Evolutionary conservation across 2,888 invertebrate genomes (phyloP).

Genomic region (Protonemura montana): DNA sequence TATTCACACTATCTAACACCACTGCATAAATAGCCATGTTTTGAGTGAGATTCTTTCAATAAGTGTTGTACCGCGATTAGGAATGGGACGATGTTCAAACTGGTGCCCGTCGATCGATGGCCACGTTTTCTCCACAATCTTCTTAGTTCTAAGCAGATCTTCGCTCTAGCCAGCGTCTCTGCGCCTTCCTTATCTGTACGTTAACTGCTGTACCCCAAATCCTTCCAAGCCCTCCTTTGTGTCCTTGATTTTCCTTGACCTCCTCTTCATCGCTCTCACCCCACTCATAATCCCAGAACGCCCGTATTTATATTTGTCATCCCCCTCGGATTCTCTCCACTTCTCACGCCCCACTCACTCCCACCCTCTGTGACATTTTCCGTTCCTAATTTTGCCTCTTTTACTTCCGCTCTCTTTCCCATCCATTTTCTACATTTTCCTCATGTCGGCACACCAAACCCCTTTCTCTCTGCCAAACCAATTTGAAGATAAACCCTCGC

Average conservation of each 20-base stretch:
- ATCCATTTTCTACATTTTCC: slow-evolving; percentile 4
- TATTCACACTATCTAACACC: background rate
- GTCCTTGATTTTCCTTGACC: background rate
- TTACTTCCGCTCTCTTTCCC: background rate
- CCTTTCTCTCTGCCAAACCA: slow-evolving; percentile 12
- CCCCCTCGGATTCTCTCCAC: background rate
- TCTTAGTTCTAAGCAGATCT: background rate
- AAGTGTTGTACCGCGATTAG: background rate
- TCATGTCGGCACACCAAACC: slow-evolving; percentile 5
- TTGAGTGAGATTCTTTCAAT: slow-evolving; percentile 7
- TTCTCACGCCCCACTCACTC: background rate
- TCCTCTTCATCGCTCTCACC: background rate
- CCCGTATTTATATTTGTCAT: slow-evolving; percentile 12
- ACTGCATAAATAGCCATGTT: background rate
- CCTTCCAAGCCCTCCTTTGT: background rate
- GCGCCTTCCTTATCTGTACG: background rate
- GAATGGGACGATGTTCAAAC: background rate
- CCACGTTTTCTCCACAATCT: background rate
- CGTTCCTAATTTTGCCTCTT: background rate
- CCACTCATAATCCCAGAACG: background rate
- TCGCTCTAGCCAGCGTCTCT: background rate
- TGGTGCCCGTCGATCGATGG: background rate
- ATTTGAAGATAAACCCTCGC: slow-evolving; percentile 3
- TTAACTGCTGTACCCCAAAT: background rate
- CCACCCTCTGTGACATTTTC: background rate